These are phyloP conservation scores for Nasonia giraulti DNA, from an alignment of 1,140 invertebrate genomes.

Conservation along the genomic window DNA sequence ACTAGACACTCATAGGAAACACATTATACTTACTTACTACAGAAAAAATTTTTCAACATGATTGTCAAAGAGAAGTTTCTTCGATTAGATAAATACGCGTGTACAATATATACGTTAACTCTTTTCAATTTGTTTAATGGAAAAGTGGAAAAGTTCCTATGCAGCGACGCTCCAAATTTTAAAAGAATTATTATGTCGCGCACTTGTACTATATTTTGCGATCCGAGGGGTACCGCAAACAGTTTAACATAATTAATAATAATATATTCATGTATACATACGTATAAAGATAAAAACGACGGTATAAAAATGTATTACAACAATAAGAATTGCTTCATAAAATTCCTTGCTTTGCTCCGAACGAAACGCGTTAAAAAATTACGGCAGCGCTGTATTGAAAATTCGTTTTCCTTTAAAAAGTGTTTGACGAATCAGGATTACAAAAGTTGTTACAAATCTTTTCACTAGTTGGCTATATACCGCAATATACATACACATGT, in stretches of 20 bases:
- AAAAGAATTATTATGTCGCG: slow-evolving; percentile 31
- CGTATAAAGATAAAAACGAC: slow-evolving; percentile 48
- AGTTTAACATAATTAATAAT: slow-evolving; percentile 34
- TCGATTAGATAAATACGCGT: slow-evolving; percentile 17
- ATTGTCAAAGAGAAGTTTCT: slow-evolving; percentile 40
- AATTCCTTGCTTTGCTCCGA: slow-evolving; percentile 25
- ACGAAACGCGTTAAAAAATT: slow-evolving; percentile 6
- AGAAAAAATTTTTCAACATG: slow-evolving; percentile 2
- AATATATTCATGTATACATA: background rate
- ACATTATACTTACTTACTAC: slow-evolving; percentile 22
- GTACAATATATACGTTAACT: background rate
- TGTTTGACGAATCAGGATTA: background rate
- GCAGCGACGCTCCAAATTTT: background rate
- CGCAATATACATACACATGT: slow-evolving; percentile 47
- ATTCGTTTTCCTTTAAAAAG: slow-evolving; percentile 5
- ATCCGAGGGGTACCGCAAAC: slow-evolving; percentile 17
- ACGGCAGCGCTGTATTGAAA: slow-evolving; percentile 11
- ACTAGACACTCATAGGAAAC: background rate
- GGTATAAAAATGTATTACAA: slow-evolving; percentile 51
- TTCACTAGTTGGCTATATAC: background rate
- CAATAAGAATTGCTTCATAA: slow-evolving; percentile 24
- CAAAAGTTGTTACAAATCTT: slow-evolving; percentile 37
- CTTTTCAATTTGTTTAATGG: slow-evolving; percentile 15
- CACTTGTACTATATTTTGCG: slow-evolving; percentile 36
- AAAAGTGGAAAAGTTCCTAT: slow-evolving; percentile 20